Evolutionary conservation across 2,113 vertebrate species (phyloP), one percentile per base, ranked within the genome.

Genomic region (Thoracochromis brauschi): DNA sequence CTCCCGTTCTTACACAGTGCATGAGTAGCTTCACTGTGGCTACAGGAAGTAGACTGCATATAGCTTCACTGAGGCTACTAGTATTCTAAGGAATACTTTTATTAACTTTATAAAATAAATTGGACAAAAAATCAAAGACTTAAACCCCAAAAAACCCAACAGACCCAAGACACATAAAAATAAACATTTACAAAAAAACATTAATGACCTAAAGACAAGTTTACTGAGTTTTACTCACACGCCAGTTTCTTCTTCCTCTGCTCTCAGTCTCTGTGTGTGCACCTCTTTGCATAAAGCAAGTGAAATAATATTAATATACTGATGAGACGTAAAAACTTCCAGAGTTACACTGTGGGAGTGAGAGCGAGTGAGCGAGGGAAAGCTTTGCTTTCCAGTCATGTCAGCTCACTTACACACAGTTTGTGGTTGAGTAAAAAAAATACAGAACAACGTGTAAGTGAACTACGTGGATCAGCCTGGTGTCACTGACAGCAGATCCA

Each of bases 71-170:
- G 19, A 3, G 33, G 60, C 60, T 40, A 40, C 7, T 3, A 31
- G 57, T 60, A 60, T 31, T 60, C 57, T 31, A 2, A 58, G 26
- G 26, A 58, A 31, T 9, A 58, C 8, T 58, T 31, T 58, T 31
- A 58, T 31, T 31, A 58, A 31, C 40, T 17, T 45, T 45, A 10
- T 0, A 26, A 10, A 73, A 73, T 26, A 73, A 45, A 73, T 71
- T 21, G 12, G 40, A 16, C 5, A 45, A 24, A 42, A 40, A 71
- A 26, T 73, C 21, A 16, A 45, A 45, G 13, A 8, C 4, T 19
- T 60, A 33, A 42, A 2, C 5, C 6, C 16, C 8, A 5, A 12
- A 21, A 13, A 38, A 1, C 0, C 4, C 63, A 40, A 40, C 63
- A 68, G 33, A 38, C 60, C 31, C 60, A 38, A 38, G 10, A 38